Evolutionary conservation across 2,113 vertebrate species (phyloP), one percentile per base, ranked within the genome.

Genomic region (Zingel zingel): DNA sequence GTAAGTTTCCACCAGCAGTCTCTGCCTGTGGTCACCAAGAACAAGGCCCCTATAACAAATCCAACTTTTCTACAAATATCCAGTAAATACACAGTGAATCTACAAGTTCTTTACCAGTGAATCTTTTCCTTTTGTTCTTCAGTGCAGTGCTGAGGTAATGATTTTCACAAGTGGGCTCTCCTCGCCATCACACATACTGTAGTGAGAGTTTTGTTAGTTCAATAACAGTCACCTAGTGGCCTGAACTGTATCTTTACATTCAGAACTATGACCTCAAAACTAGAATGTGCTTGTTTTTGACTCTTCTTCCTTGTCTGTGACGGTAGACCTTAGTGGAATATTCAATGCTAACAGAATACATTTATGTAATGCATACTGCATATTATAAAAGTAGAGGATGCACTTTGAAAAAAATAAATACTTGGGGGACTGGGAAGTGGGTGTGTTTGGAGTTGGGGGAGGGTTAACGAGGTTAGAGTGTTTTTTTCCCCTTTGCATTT

Each of bases 181-280:
- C 57, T 84, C 73, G 16, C n/a, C 85, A 48, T 88, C 74, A 80
- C 73, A 65, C 83, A 66, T 71, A 64, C 85, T 85, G 88, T 90
- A 91, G 86, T 67, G 27, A 57, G 67, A 81, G 85, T 72, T 65
- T 82, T 59, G 54, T 81, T 83, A 23, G 57, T 90, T 72, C 63
- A 86, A 83, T 87, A 87, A 84, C 81, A 81, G 91, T 93, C 91
- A 91, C 91, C 89, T 93, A 64, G 93, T 90, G 90, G 91, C 91
- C 92, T 93, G 92, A 93, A 88, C 81, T 79, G 80, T 87, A 67
- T 76, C 72, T 80, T 86, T 75, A 88, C 79, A 89, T 92, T 79
- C 90, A 90, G 84, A 90, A 92, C 87, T 81, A 86, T 85, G 85
- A 92, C 90, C 92, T 93, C 88, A 88, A 85, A 78, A 78, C 79